Conservation (phyloP, 1,140 invertebrate genomes). For the Drosophila lowei region DNA sequence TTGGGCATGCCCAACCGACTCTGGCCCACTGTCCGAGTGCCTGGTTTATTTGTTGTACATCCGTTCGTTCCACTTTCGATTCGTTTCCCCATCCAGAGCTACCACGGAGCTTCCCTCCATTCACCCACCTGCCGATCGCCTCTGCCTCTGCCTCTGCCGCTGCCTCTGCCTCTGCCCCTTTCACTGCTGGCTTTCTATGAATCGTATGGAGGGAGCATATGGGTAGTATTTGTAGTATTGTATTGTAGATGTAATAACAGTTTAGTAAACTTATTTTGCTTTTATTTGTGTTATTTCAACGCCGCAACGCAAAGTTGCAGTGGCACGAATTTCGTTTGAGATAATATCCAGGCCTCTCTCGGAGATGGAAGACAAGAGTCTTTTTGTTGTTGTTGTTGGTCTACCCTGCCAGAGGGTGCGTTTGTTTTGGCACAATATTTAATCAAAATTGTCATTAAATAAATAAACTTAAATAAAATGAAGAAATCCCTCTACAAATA, state of each 20-base stretch:
- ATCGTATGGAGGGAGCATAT: slow-evolving; percentile 4
- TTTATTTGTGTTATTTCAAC: slow-evolving; percentile 26
- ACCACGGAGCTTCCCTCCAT: not conserved
- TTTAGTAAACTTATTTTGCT: slow-evolving; percentile 53
- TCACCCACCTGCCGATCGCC: slow-evolving; percentile 1
- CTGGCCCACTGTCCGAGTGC: slow-evolving; percentile 45
- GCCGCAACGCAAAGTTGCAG: slow-evolving; percentile 31
- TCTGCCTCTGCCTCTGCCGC: slow-evolving; percentile 1
- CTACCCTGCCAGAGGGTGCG: no score
- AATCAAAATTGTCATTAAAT: no score
- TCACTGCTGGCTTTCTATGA: slow-evolving; percentile 49
- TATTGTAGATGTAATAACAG: slow-evolving; percentile 54
- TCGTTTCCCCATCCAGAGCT: slow-evolving; percentile 14
- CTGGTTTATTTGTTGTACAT: slow-evolving; percentile 57
- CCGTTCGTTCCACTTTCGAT: slow-evolving; percentile 73
- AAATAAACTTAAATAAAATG: no score
- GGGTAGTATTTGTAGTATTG: not conserved
- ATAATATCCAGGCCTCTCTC: slow-evolving; percentile 34
- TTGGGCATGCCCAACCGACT: slow-evolving; percentile 23
- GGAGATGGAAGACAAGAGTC: slow-evolving; percentile 32
- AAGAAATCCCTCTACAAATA: no score
- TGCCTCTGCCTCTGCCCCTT: slow-evolving; percentile 7
- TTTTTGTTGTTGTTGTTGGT: slow-evolving; percentile 15
- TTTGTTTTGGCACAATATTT: no score
- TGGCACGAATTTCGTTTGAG: slow-evolving; percentile 54